Conservation (phyloP, 2,797 vertebrate species). For the Podarcis lilfordi region DNA sequence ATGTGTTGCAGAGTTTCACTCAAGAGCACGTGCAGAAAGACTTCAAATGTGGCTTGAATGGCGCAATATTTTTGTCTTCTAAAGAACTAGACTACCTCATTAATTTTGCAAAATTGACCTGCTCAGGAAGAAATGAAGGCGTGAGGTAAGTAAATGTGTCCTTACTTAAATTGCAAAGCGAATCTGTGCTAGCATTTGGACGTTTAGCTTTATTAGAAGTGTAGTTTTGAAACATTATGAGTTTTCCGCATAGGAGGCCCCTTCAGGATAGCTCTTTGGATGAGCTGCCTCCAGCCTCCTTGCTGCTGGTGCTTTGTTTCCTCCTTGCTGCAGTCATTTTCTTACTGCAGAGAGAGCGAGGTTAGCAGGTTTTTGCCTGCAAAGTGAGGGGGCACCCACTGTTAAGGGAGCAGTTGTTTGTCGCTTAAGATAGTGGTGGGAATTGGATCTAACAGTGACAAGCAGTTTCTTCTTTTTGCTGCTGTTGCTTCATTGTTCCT, state of each 20-base stretch:
- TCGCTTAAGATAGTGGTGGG: too few relatives aligned
- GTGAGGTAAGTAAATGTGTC: slow-evolving; percentile 80
- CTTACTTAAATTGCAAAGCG: not conserved
- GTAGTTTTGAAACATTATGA: not conserved
- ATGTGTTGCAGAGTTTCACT: slow-evolving; percentile 87
- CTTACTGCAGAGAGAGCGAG: not conserved
- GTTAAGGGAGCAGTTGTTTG: not conserved
- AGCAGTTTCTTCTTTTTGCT: not conserved
- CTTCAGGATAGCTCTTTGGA: not conserved
- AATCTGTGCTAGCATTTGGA: not conserved
- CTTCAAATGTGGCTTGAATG: slow-evolving; percentile 84
- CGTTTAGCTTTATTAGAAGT: not conserved
- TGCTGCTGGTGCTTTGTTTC: not conserved
- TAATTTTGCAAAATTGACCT: slow-evolving; percentile 85
- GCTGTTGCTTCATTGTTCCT: not conserved
- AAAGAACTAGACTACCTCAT: slow-evolving; percentile 86
- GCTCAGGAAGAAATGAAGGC: slow-evolving; percentile 80
- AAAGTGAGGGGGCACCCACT: not conserved
- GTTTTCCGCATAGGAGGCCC: not conserved
- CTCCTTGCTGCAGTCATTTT: not conserved
- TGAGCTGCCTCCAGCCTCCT: not conserved
- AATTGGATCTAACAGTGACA: not conserved
- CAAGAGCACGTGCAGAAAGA: slow-evolving; percentile 87
- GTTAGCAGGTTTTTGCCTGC: not conserved
- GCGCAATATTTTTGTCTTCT: slow-evolving; percentile 82